phyloP scores from a whole-genome alignment of 1,140 invertebrate genomes.

The Bombus pascuorum region DNA sequence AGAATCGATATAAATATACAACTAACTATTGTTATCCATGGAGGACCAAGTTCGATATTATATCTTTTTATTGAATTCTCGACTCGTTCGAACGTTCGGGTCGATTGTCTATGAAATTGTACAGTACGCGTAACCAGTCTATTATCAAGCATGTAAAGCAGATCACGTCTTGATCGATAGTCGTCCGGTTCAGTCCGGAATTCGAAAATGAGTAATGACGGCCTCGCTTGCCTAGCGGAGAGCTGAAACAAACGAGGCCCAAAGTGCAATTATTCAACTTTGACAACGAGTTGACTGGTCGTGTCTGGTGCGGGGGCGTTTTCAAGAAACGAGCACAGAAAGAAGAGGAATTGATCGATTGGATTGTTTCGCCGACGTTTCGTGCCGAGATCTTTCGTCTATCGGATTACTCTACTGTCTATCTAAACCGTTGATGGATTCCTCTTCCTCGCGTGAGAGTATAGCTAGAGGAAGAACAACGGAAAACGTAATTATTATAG shows the following conservation, averaged over 20 bases:
- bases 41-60: not conserved
- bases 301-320: not conserved
- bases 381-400: not conserved
- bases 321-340: not conserved
- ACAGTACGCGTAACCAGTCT: conserved; percentile 1
- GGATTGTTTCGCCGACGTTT: not conserved
- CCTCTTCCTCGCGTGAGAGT: not conserved
- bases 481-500: not conserved
- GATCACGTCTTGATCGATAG: conserved; percentile 16
- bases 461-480: not conserved
- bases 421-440: not conserved
- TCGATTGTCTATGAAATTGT: not conserved
- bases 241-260: conserved; percentile 10
- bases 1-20: not conserved
- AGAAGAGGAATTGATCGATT: not conserved
- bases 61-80: not conserved
- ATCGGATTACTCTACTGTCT: not conserved
- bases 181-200: not conserved
- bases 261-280: conserved; percentile 12
- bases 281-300: conserved; percentile 21
- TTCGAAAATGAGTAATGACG: conserved; percentile 15
- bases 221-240: not conserved
- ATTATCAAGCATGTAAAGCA: conserved; percentile 14
- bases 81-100: not conserved
- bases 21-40: not conserved